Base-by-base conservation (phyloP, 2,113 vertebrate genomes). In the Candoia aspera region DNA sequence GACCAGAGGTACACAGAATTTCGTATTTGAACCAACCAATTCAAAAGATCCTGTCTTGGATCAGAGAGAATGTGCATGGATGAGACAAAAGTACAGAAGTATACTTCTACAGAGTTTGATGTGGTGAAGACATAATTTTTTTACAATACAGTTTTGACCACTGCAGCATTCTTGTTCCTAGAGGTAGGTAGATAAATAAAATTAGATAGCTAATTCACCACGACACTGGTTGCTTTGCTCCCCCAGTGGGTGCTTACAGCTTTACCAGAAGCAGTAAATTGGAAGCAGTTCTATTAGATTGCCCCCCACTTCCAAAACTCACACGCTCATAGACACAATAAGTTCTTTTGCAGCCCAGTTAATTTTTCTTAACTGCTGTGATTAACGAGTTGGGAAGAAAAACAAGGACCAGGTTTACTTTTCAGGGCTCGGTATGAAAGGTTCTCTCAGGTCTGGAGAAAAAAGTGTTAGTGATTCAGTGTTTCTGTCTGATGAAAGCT, bases 321-420 rank as follows among this genome's bases (percentile, higher is more conserved):
- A 17, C 6, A 33, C 46, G 64, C 0, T n/a, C 12, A 58, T 0
- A 33, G 6, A 6, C 10, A 54, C 92, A 90, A 89, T 9, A 29
- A 84, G 26, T 33, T 24, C 4, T 24, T 88, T 58, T 46, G 33
- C 58, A 60, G 21, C 33, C 0, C 24, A 91, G 57, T 24, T 2
- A 53, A 89, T 94, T 90, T 94, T 92, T 86, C 60, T 55, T 93
- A 88, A 92, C 42, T 8, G 92, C 6, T 89, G 0, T 0, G 42
- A 94, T 64, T 90, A 8, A 87, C 11, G 89, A 92, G 90, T 88
- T 90, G 73, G 54, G 64, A 90, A 90, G 62, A 46, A 86, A 90
- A 89, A 1, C 6, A 15, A 93, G 92, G 94, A 92, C 86, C 62
- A 33, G 37, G 95, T 55, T 95, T 89, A 84, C 95, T 93, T 92